These are phyloP conservation scores for Pseudomyrmex pallidus DNA, from an alignment of 1,140 invertebrate species.

Conservation along the genomic window DNA sequence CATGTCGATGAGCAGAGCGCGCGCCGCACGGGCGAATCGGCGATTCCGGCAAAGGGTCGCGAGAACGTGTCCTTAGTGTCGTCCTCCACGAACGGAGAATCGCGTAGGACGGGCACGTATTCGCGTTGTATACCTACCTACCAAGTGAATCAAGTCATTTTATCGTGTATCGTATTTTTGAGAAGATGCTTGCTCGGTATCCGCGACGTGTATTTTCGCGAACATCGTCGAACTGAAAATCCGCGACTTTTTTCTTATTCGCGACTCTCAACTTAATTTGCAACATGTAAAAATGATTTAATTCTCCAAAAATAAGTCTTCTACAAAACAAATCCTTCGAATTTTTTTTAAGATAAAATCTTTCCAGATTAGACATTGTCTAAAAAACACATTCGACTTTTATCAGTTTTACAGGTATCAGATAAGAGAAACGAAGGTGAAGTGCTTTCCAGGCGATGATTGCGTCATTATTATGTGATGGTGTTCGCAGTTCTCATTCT, in stretches of 20 bases:
- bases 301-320: background rate
- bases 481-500: slow-evolving; percentile 21
- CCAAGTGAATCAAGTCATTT: background rate
- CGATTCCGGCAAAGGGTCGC: slow-evolving; percentile 11
- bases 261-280: background rate
- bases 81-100: background rate
- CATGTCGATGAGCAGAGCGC: slow-evolving; percentile 3
- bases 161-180: background rate
- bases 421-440: background rate
- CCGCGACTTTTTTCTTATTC: background rate
- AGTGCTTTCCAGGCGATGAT: slow-evolving; percentile 30
- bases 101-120: background rate
- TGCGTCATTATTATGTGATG: slow-evolving; percentile 36
- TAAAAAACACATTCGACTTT: background rate
- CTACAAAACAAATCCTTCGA: background rate
- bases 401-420: background rate
- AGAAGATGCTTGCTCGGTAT: background rate
- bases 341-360: no score
- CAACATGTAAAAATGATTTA: background rate
- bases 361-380: no score
- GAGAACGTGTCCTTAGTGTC: background rate
- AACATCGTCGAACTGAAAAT: background rate
- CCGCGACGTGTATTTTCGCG: background rate
- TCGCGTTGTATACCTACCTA: background rate
- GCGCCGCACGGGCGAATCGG: background rate